Percentiles rank a stretch among this genome's conserved stretches.
These are phyloP conservation scores for Chamaedrilus cognettii DNA, from an alignment of 2,888 invertebrate genomes.

Conservation along the genomic window DNA sequence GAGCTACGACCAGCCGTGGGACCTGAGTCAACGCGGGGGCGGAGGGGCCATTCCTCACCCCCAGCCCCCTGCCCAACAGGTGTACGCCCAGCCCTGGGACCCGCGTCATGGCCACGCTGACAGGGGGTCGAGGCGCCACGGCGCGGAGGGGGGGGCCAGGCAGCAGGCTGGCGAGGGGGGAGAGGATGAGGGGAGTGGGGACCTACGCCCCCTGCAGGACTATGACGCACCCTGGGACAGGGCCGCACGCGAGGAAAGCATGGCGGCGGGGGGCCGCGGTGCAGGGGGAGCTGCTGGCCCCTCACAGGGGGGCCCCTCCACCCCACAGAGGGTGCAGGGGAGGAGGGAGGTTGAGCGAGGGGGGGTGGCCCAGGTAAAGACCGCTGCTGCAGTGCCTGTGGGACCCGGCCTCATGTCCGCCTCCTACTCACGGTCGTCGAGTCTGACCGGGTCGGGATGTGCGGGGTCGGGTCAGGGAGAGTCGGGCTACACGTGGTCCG, in stretches of 20 bases:
- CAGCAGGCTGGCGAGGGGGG: background rate
- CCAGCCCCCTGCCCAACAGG: too few relatives aligned
- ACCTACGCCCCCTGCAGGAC: background rate
- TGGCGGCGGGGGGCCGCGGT: background rate
- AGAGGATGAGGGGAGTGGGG: background rate
- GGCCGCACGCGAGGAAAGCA: background rate
- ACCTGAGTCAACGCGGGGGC: too few relatives aligned
- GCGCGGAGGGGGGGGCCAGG: background rate
- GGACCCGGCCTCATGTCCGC: too few relatives aligned
- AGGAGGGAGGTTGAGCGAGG: background rate
- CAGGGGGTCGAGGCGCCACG: background rate
- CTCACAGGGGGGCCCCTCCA: background rate
- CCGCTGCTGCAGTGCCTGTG: too few relatives aligned
- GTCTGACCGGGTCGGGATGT: too few relatives aligned
- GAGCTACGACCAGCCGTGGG: constrained; percentile 2
- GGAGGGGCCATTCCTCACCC: too few relatives aligned
- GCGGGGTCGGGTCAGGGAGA: too few relatives aligned
- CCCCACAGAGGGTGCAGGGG: background rate
- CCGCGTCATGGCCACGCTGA: background rate
- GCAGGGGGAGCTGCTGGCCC: background rate
- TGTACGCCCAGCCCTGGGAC: background rate
- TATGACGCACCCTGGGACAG: background rate
- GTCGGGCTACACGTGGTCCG: too few relatives aligned
- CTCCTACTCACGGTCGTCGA: too few relatives aligned
- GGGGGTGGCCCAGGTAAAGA: too few relatives aligned